phyloP scores from a whole-genome alignment of 2,888 invertebrate genomes.

The Rambutsinella grinnellia region DNA sequence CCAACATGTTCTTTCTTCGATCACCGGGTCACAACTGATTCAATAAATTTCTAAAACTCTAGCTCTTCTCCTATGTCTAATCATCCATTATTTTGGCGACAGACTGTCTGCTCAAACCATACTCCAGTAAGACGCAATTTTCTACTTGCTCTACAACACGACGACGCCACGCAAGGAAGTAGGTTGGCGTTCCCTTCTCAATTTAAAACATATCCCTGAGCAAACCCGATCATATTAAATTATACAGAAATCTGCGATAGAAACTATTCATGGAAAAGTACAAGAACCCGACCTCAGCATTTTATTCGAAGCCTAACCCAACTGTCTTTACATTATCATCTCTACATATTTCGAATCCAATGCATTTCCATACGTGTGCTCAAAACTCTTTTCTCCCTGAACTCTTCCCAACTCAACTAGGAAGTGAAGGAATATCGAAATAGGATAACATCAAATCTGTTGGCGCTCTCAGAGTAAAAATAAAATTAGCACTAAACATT shows the following conservation, averaged over 20 bases:
- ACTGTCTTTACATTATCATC: no score
- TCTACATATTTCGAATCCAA: not conserved
- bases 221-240: no score
- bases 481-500: constrained; percentile 39
- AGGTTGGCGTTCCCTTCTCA: no score
- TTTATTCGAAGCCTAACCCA: constrained; percentile 28
- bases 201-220: no score
- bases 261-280: constrained; percentile 53
- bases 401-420: not conserved
- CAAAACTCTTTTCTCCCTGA: not conserved
- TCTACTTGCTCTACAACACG: no score
- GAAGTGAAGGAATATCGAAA: constrained; percentile 2
- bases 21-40: no score
- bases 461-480: constrained; percentile 27
- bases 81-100: constrained; percentile 38
- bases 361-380: not conserved
- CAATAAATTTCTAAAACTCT: no score
- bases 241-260: no score
- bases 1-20: no score
- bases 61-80: no score
- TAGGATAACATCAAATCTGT: constrained; percentile 32
- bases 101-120: constrained; percentile 25
- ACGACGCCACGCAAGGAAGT: no score
- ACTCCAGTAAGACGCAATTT: constrained; percentile 6
- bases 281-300: constrained; percentile 1